Percentiles rank a stretch among this genome's conserved stretches.
Evolutionary conservation across 2,797 vertebrate genomes (phyloP).

Genomic region (Tachyglossus aculeatus): DNA sequence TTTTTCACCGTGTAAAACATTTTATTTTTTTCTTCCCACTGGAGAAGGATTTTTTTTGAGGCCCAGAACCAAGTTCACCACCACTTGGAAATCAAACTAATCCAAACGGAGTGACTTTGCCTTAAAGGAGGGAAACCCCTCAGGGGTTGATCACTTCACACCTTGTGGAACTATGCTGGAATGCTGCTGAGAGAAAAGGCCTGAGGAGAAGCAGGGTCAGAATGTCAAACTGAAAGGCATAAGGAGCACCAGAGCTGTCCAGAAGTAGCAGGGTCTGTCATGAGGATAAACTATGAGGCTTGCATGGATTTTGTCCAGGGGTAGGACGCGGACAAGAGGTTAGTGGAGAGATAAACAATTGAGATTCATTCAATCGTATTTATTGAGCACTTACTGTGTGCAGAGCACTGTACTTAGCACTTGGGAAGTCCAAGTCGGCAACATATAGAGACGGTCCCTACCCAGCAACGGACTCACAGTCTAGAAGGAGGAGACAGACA

Average conservation of each 20-base stretch:
- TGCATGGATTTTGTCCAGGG: constrained; percentile 3
- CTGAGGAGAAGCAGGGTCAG: not conserved
- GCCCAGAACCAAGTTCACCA: constrained; percentile 19
- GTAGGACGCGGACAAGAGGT: too few species aligned
- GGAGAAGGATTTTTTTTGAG: constrained; percentile 30
- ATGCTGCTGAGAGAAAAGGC: not conserved
- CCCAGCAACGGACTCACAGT: too few species aligned
- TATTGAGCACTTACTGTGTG: too few species aligned
- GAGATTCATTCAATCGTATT: too few species aligned
- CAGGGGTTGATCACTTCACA: not conserved
- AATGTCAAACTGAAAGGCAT: not conserved
- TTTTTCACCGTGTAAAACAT: constrained; percentile 15
- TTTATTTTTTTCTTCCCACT: constrained; percentile 39
- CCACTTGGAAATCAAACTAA: constrained; percentile 43
- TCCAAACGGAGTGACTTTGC: constrained; percentile 26
- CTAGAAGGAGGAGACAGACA: too few species aligned
- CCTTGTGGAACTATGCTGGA: constrained; percentile 1
- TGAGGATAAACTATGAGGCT: constrained; percentile 3
- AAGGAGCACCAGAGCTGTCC: not conserved
- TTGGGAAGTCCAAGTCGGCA: too few species aligned
- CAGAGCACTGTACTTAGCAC: too few species aligned
- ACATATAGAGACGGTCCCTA: too few species aligned
- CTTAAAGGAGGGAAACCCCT: constrained; percentile 1
- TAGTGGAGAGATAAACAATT: too few species aligned
- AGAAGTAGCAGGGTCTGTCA: constrained; percentile 10